Conservation (phyloP, 1,140 invertebrate genomes). For the Chymomyza costata region DNA sequence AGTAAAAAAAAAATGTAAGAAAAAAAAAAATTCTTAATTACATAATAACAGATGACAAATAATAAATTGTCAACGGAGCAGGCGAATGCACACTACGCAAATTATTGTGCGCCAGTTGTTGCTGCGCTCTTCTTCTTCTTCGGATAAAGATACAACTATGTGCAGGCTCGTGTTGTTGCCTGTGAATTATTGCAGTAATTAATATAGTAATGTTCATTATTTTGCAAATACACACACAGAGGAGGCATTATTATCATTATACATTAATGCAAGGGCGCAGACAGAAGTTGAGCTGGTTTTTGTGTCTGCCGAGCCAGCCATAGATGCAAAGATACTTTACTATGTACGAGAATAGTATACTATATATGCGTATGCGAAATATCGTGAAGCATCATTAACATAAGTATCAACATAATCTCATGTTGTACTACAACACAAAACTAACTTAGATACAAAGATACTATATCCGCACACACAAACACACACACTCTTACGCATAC, state of each 20-base stretch:
- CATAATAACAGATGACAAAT: conserved; percentile 73
- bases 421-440: conserved; percentile 32
- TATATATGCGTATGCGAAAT: conserved; percentile 30
- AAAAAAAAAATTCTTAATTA: conserved; percentile 61
- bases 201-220: conserved; percentile 68
- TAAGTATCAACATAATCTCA: conserved; percentile 54
- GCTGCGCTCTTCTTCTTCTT: not conserved
- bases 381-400: conserved; percentile 45
- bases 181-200: conserved; percentile 67
- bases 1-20: not conserved
- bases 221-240: conserved; percentile 23
- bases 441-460: no score
- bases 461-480: no score
- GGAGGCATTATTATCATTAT: conserved; percentile 52
- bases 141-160: not conserved
- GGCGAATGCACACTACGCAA: conserved; percentile 41
- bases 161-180: conserved; percentile 33
- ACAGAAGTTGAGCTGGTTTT: no score
- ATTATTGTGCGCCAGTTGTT: conserved; percentile 27
- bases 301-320: not conserved
- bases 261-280: conserved; percentile 25
- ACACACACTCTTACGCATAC: no score
- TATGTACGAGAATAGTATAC: no score
- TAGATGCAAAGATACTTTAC: no score
- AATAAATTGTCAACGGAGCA: conserved; percentile 51